phyloP scores from a whole-genome alignment of 2,797 vertebrate species.

The Melanotaenia nigrans region DNA sequence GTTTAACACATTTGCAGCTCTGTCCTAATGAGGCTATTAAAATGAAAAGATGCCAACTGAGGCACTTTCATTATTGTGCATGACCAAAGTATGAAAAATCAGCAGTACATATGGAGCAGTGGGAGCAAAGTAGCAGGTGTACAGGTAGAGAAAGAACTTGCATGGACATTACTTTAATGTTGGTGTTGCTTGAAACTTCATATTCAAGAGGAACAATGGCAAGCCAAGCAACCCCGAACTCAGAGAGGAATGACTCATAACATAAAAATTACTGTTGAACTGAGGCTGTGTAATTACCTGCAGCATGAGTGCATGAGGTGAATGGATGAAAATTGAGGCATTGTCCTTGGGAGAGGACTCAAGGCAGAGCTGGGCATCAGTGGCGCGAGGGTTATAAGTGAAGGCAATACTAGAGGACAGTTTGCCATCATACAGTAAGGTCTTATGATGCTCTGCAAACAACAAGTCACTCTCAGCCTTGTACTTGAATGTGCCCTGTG shows the following conservation, averaged over 20 bases:
- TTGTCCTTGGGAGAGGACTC: conserved; percentile 99
- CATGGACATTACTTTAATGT: conserved; percentile 23
- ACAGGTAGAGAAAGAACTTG: conserved; percentile 38
- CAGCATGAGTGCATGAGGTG: conserved; percentile 98
- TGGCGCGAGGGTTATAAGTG: conserved; percentile 95
- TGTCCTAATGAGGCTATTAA: conserved; percentile 65
- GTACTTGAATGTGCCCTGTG: conserved; percentile 95
- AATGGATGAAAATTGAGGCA: conserved; percentile 96
- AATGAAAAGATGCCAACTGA: conserved; percentile 56
- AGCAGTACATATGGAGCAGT: conserved; percentile 27
- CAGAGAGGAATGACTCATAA: neutral
- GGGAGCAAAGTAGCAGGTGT: conserved; percentile 13
- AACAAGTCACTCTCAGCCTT: conserved; percentile 97
- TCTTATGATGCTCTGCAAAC: conserved; percentile 96
- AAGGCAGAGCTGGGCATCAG: conserved; percentile 97
- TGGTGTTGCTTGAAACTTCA: conserved; percentile 5
- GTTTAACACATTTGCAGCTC: conserved; percentile 50
- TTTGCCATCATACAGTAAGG: conserved; percentile 95
- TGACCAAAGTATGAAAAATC: conserved; percentile 18
- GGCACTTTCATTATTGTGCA: conserved; percentile 47
- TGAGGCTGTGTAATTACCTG: conserved; percentile 85
- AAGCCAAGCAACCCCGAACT: neutral
- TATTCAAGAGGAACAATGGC: conserved; percentile 18
- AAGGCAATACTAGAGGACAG: conserved; percentile 93
- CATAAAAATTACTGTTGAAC: neutral